Base-by-base conservation (phyloP, 2,113 vertebrate genomes). In the Trematomus loennbergii region DNA sequence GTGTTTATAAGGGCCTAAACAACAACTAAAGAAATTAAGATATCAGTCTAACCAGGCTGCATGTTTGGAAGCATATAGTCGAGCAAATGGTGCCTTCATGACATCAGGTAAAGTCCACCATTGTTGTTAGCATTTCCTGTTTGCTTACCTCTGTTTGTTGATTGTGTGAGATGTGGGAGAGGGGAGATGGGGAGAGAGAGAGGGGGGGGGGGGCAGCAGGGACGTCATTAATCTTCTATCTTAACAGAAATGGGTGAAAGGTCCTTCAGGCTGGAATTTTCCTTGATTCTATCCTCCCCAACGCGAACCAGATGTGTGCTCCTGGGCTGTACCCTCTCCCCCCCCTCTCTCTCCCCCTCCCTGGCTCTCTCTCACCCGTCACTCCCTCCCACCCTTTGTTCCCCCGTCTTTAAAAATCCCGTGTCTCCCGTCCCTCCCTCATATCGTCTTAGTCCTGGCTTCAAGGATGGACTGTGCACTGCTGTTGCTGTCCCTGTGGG, bases 231-330 rank as follows among this genome's bases (percentile, higher is more conserved):
- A 85, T 89, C 79, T 78, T 81, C 72, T 72, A 68, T 79, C 86
- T 90, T 73, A 89, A 82, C 84, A 88, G 82, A 95, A 94, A 93
- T 94, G 87, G 94, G 94, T 94, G 91, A 95, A 95, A 95, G 94
- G 93, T 95, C 91, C 78, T 64, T 84, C 77, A 72, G 80, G 70
- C 66, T 76, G 93, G 89, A 92, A 92, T 94, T 93, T 92, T 90
- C 79, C 82, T 65, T 78, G 86, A 71, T 73, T 73, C 89, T 92
- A 71, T 91, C 78, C 84, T 87, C 69, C 73, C 68, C 89, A 92
- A 93, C 86, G 5, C 76, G 12, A 94, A 95, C 88, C 94, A 95
- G 92, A 95, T 95, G 94, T 95, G 83, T 84, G 72, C 88, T 91
- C 81, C 82, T 64, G 81, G 87, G 85, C 81, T 91, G 83, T 82